phyloP scores from a whole-genome alignment of 2,888 invertebrate genomes.

The Lasioglossum villosulum region DNA sequence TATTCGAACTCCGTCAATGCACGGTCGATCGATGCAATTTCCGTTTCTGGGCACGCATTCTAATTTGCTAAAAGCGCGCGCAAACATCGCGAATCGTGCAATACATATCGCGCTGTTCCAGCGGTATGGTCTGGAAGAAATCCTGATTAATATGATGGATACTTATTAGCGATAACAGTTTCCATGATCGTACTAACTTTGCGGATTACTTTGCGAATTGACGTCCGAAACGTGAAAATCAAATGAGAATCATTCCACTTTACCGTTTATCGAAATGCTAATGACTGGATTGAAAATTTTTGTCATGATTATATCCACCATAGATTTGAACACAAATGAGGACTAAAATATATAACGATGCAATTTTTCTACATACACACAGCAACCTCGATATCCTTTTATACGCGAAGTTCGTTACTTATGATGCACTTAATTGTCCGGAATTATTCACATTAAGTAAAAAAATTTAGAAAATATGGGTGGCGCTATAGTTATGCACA shows the following conservation, averaged over 20 bases:
- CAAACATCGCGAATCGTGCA: conserved; percentile 53
- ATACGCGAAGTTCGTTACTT: background rate
- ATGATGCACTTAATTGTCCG: rapidly evolving
- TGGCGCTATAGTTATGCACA: background rate
- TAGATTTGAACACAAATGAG: background rate
- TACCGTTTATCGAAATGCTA: background rate
- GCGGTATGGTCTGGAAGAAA: conserved; percentile 29
- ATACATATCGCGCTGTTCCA: conserved; percentile 23
- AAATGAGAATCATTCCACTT: background rate
- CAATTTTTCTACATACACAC: background rate
- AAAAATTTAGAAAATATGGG: background rate
- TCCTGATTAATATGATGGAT: conserved; percentile 40
- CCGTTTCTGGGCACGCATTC: conserved; percentile 40
- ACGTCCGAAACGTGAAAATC: background rate
- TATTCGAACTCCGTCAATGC: conserved; percentile 13
- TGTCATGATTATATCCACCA: background rate
- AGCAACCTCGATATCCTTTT: background rate
- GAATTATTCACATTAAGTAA: background rate
- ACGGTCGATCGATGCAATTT: conserved; percentile 36
- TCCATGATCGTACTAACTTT: conserved; percentile 10
- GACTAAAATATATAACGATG: no score
- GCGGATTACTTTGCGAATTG: conserved; percentile 6
- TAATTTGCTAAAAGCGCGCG: conserved; percentile 62
- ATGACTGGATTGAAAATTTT: background rate
- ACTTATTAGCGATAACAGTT: conserved; percentile 21